Evolutionary conservation across 2,113 vertebrate genomes (phyloP).

Genomic region (Scolopax mira): DNA sequence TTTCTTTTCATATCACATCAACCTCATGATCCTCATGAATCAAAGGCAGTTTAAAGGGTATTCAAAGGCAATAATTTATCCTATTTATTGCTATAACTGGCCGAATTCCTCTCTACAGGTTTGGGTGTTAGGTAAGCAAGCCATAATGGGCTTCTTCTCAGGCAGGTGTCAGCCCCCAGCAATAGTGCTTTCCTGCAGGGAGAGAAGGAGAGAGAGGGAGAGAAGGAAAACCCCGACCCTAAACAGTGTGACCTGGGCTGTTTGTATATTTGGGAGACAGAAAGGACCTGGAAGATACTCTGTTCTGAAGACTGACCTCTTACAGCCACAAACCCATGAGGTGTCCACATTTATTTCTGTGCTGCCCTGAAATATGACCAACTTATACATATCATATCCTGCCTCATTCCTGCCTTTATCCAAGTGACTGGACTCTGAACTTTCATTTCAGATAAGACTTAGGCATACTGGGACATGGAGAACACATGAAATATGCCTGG

Average conservation of each 20-base stretch:
- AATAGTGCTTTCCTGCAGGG: not conserved
- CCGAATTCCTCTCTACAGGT: not conserved
- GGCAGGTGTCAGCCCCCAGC: not conserved
- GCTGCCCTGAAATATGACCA: accelerated
- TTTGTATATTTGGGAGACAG: not conserved
- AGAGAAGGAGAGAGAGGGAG: too few species aligned
- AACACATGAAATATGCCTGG: not conserved
- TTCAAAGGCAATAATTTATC: not conserved
- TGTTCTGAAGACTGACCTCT: not conserved
- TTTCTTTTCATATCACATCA: not conserved
- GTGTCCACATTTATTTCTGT: not conserved
- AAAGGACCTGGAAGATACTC: accelerated
- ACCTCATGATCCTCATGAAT: not conserved
- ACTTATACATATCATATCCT: not conserved
- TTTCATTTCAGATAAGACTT: not conserved
- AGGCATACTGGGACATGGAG: not conserved
- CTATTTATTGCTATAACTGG: not conserved
- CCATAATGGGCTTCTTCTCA: not conserved
- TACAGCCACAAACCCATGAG: not conserved
- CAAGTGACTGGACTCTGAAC: not conserved
- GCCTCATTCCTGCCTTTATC: not conserved
- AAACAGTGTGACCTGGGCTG: not conserved
- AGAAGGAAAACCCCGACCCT: accelerated
- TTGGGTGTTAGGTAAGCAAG: not conserved
- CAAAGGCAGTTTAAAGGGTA: not conserved